Percentiles rank a stretch among this genome's conserved stretches.
These are phyloP conservation scores for Gasterosteus nipponicus DNA, from an alignment of 2,113 vertebrate species.

Conservation along the genomic window DNA sequence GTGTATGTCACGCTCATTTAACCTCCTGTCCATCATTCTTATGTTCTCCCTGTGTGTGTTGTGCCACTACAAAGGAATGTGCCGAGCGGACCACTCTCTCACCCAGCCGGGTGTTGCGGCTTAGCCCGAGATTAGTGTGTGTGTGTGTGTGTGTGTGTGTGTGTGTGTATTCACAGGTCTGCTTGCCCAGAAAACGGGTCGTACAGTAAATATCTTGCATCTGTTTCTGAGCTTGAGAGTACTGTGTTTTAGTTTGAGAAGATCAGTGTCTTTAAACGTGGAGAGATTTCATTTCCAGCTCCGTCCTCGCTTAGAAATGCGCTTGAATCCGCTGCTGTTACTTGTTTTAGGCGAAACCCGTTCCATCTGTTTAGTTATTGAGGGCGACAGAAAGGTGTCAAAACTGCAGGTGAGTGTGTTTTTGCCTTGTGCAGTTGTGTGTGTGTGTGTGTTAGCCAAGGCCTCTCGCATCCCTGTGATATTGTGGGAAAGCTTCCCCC, in stretches of 20 bases:
- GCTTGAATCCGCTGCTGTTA: not conserved
- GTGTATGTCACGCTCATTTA: constrained; percentile 52
- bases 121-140: constrained; percentile 68
- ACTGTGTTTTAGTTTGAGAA: constrained; percentile 21
- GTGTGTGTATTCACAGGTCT: constrained; percentile 56
- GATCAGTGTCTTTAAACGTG: constrained; percentile 1
- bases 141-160: constrained; percentile 31
- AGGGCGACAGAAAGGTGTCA: constrained; percentile 50
- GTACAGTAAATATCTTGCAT: constrained; percentile 47
- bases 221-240: constrained; percentile 24
- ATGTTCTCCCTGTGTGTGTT: constrained; percentile 44
- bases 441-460: constrained; percentile 16
- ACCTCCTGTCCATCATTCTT: constrained; percentile 35
- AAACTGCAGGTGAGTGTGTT: constrained; percentile 45
- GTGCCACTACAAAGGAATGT: constrained; percentile 75
- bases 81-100: constrained; percentile 64
- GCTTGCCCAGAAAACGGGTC: constrained; percentile 20
- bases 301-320: not conserved
- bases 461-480: constrained; percentile 48
- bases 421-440: constrained; percentile 24
- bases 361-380: constrained; percentile 32
- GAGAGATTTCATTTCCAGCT: not conserved
- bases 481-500: constrained; percentile 39
- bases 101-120: constrained; percentile 61
- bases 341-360: constrained; percentile 23